phyloP scores from a whole-genome alignment of 2,797 vertebrate genomes.

The Periparus ater region DNA sequence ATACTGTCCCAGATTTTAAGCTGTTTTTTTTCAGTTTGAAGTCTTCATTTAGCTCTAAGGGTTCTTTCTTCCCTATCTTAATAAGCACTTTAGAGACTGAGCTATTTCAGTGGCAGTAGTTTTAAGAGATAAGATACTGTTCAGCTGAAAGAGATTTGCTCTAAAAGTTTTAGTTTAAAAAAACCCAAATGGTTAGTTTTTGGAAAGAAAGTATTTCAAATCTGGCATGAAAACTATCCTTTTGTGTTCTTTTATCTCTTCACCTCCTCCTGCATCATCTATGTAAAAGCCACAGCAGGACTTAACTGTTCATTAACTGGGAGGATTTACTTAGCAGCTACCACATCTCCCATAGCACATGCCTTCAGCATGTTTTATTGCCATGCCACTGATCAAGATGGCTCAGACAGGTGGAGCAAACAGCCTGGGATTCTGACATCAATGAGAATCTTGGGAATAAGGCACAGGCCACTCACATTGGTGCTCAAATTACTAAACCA shows the following conservation, averaged over 20 bases:
- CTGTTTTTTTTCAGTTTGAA: neutral
- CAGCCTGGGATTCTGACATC: neutral
- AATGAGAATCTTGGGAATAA: neutral
- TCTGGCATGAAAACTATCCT: neutral
- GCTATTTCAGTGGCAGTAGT: neutral
- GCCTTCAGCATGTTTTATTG: neutral
- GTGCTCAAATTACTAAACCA: neutral
- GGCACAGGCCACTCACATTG: neutral
- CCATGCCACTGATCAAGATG: neutral
- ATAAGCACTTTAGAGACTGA: neutral
- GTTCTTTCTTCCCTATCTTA: neutral
- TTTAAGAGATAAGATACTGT: neutral
- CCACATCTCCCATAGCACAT: rapidly evolving
- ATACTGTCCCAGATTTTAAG: neutral
- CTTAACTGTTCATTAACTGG: neutral
- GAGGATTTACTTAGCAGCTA: neutral
- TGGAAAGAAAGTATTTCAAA: neutral
- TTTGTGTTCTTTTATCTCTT: neutral
- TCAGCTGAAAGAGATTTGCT: neutral
- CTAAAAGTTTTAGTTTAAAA: neutral
- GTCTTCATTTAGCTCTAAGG: neutral
- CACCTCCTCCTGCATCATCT: neutral
- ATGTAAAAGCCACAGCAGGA: neutral
- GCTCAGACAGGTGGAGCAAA: neutral
- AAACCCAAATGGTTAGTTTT: neutral